These are phyloP conservation scores for Galaxias olidus DNA, from an alignment of 2,797 vertebrate genomes.

Conservation along the genomic window DNA sequence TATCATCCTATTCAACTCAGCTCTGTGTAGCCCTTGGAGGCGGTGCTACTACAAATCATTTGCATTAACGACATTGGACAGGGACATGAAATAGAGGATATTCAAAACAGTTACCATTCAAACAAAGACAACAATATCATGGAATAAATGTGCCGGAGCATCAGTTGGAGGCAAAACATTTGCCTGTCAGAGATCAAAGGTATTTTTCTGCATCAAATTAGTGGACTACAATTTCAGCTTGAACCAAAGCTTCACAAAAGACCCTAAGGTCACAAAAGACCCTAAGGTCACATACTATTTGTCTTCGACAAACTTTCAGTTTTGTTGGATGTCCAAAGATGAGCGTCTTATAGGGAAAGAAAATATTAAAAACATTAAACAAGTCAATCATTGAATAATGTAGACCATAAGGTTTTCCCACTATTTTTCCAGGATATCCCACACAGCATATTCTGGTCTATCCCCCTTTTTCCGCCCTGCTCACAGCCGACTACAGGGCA, in stretches of 20 bases:
- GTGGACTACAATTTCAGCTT: conserved; percentile 64
- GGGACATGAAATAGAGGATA: conserved; percentile 62
- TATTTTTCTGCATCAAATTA: conserved; percentile 71
- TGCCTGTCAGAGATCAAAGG: conserved; percentile 72
- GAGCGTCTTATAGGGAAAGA: conserved; percentile 61
- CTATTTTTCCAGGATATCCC: conserved; percentile 66
- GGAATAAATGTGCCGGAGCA: conserved; percentile 39
- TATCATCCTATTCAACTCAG: conserved; percentile 42
- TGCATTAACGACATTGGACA: conserved; percentile 50
- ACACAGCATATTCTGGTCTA: conserved; percentile 52
- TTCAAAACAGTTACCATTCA: conserved; percentile 38
- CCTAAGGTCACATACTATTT: conserved; percentile 63
- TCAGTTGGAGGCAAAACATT: conserved; percentile 60
- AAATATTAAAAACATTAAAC: conserved; percentile 56
- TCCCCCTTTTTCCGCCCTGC: conserved; percentile 40
- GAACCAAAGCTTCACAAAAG: conserved; percentile 54
- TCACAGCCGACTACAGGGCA: conserved; percentile 52
- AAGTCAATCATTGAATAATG: conserved; percentile 74
- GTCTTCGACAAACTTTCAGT: conserved; percentile 58
- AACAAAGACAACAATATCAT: conserved; percentile 45
- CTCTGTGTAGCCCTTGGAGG: conserved; percentile 57
- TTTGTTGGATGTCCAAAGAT: conserved; percentile 66
- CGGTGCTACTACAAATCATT: conserved; percentile 43
- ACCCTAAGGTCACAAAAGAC: conserved; percentile 63
- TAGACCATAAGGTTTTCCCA: conserved; percentile 60